Base-by-base conservation (phyloP, 2,888 invertebrate genomes). In the Orthonevra nobilis region DNA sequence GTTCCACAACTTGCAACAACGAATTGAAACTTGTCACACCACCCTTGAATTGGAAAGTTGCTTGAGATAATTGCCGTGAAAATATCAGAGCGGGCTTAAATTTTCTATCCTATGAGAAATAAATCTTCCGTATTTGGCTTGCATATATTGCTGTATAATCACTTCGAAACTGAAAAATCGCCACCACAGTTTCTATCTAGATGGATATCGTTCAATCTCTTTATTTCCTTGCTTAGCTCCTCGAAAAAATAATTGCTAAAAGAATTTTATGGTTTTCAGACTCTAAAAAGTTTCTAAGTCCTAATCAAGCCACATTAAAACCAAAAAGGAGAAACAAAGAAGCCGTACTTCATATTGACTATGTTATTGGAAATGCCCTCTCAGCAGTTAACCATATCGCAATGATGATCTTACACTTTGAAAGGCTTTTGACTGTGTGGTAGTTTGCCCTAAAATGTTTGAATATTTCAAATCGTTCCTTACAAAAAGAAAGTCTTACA, bases 351-450 rank as follows among this genome's bases (percentile, higher is more conserved):
- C 14, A 30, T 17, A 9, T 34, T 5, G 34, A 34, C 10, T 34
- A 15, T 17, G 38, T 17, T 15, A 17, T 38, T 12, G 4, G 12
- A 20, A 19, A 32, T 7, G 20, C 19, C 50, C 50, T 50, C 19
- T 50, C 50, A 19, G 50, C 9, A 9, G 28, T 28, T n/a, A 48
- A 48, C 34, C 32, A 42, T 42, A 36, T 36, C 6, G 15, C 14
- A 15, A 36, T 36, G 1, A 19, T 40, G 10, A 20, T 10, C 19
- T 19, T 20, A 19, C 19, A 40, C n/a, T 30, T 30, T 30, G 30
- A 30, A 30, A 30, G 30, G 4, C 30, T 3, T 30, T 30, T 3
- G 2, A 30, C 30, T 10, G 30, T 10, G 30, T 30, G 17, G 46
- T 28, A 17, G n/a, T 48, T 5, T 15, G 30, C 3, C 17, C 46